A percentile compares a stretch with the other conserved stretches of the same genome.
These are phyloP conservation scores for Zaprionus taronus DNA, from an alignment of 1,140 invertebrate genomes.

Conservation along the genomic window DNA sequence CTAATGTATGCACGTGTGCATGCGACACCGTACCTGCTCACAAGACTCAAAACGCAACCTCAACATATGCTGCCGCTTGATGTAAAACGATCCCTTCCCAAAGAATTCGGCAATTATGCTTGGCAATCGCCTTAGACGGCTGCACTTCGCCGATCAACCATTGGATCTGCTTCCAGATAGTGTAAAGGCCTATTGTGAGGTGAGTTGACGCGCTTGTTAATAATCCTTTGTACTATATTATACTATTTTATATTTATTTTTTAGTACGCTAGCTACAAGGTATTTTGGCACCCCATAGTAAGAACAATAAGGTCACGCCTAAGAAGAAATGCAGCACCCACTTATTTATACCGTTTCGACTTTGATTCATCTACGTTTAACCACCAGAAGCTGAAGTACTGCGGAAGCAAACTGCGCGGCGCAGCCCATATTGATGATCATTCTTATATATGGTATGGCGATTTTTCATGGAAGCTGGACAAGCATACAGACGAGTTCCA, in stretches of 20 bases:
- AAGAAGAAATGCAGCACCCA: conserved; percentile 51
- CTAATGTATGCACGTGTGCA: conserved; percentile 65
- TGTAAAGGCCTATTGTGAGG: conserved; percentile 67
- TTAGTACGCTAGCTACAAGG: conserved; percentile 80
- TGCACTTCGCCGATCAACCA: conserved; percentile 58
- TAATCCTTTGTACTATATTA: neutral
- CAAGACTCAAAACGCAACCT: conserved; percentile 56
- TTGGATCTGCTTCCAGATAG: conserved; percentile 45
- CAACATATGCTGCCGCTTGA: conserved; percentile 63
- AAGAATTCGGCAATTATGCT: conserved; percentile 35
- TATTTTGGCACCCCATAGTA: conserved; percentile 84
- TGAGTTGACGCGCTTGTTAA: conserved; percentile 4
- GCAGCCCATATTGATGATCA: conserved; percentile 88
- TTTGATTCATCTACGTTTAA: conserved; percentile 79
- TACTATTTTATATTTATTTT: neutral
- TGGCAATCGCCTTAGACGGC: conserved; percentile 50
- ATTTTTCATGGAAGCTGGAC: conserved; percentile 83
- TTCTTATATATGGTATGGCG: conserved; percentile 87
- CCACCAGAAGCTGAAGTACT: conserved; percentile 73
- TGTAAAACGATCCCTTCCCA: conserved; percentile 57
- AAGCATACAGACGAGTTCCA: conserved; percentile 69
- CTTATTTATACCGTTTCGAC: conserved; percentile 85
- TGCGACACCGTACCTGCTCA: conserved; percentile 59
- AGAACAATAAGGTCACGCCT: conserved; percentile 61
- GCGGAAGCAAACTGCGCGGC: conserved; percentile 81